Percentiles rank a stretch among this genome's conserved stretches.
Evolutionary conservation across 2,797 vertebrate genomes (phyloP).

Genomic region (Petrocephalus schoutedeni): DNA sequence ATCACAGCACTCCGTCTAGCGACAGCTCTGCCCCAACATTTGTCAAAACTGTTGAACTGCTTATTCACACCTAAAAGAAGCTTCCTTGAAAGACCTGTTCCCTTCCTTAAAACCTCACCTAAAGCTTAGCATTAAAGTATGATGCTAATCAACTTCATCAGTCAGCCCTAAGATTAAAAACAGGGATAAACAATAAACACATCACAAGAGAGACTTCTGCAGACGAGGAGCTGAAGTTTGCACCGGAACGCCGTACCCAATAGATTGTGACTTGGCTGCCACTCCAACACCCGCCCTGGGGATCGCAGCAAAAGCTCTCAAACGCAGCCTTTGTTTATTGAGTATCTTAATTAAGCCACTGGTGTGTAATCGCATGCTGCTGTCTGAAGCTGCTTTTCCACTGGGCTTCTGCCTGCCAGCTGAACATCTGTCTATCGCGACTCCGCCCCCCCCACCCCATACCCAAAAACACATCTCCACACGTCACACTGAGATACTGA

Average conservation of each 20-base stretch:
- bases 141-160: not conserved
- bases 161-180: not conserved
- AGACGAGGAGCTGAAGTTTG: not conserved
- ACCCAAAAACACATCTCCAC: too few relatives aligned
- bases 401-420: not conserved
- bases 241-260: not conserved
- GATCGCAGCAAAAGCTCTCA: not conserved
- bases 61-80: not conserved
- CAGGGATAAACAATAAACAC: not conserved
- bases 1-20: not conserved
- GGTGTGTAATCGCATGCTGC: not conserved
- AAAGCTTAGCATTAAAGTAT: not conserved
- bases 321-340: not conserved
- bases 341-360: constrained; percentile 13
- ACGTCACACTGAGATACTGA: not conserved
- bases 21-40: not conserved
- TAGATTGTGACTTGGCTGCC: not conserved
- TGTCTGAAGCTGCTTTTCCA: not conserved
- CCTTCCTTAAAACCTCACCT: not conserved
- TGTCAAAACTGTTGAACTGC: not conserved
- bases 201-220: not conserved
- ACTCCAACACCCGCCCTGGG: not conserved
- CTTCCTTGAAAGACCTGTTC: not conserved
- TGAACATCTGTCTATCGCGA: not conserved
- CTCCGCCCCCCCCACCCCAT: too few relatives aligned